Conservation (phyloP, 2,113 vertebrate genomes). For the Platysteira castanea region DNA sequence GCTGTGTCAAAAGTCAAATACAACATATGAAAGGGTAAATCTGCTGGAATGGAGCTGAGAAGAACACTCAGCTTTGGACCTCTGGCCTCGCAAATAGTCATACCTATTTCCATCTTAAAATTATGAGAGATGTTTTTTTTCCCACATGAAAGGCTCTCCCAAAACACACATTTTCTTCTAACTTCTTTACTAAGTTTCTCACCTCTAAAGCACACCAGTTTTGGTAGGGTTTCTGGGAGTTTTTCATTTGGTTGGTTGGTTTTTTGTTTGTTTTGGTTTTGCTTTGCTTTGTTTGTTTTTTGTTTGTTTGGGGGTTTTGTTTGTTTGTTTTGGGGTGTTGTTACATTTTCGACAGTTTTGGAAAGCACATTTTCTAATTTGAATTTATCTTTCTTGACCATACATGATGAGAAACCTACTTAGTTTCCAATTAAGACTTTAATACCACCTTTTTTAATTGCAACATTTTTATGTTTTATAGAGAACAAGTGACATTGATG, state of each 20-base stretch:
- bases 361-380: not conserved
- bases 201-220: not conserved
- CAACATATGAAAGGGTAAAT: not conserved
- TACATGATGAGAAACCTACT: not conserved
- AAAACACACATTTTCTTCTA: not conserved
- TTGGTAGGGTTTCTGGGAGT: accelerated
- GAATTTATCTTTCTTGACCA: not conserved
- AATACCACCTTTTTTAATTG: not conserved
- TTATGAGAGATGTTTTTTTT: not conserved
- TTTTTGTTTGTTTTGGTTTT: not conserved
- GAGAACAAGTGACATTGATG: not conserved
- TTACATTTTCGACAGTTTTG: not conserved
- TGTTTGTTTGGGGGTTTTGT: not conserved
- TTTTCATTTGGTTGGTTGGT: not conserved
- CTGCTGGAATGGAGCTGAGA: not conserved
- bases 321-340: not conserved
- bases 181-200: not conserved
- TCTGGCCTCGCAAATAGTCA: not conserved
- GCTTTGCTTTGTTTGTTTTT: not conserved
- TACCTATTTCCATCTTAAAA: not conserved
- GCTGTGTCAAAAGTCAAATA: not conserved
- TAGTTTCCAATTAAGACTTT: not conserved
- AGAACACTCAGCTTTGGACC: not conserved
- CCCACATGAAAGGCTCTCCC: not conserved
- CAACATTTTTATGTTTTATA: not conserved